These are phyloP conservation scores for Mastacembelus armatus DNA, from an alignment of 2,797 vertebrate species.

Conservation along the genomic window DNA sequence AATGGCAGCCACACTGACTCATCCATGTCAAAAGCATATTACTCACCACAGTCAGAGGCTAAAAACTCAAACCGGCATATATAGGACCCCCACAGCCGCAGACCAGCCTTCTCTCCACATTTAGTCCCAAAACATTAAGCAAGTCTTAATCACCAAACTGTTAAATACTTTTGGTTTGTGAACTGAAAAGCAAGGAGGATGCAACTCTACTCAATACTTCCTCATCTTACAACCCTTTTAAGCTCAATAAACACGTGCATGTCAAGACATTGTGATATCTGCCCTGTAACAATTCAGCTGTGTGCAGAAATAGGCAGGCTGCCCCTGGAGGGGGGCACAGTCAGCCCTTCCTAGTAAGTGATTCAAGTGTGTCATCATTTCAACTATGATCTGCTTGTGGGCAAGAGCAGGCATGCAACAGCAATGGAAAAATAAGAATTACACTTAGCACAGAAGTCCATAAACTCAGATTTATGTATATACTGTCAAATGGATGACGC, in stretches of 20 bases:
- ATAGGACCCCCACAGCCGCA: constrained; percentile 10
- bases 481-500: constrained; percentile 8
- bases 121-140: constrained; percentile 26
- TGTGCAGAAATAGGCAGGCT: constrained; percentile 1
- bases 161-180: constrained; percentile 10
- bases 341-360: constrained; percentile 40
- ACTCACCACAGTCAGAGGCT: constrained; percentile 27
- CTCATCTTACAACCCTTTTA: not conserved
- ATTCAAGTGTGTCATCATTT: constrained; percentile 55
- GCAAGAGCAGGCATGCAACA: constrained; percentile 69
- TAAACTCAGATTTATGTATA: not conserved
- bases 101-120: constrained; percentile 26
- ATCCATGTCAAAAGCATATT: constrained; percentile 41
- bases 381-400: constrained; percentile 38
- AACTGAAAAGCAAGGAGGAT: not conserved
- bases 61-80: constrained; percentile 24
- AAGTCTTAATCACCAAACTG: constrained; percentile 22
- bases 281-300: constrained; percentile 4
- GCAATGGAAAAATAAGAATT: constrained; percentile 26
- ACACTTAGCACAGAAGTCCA: not conserved
- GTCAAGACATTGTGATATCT: constrained; percentile 3
- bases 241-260: not conserved
- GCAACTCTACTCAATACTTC: not conserved
- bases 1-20: constrained; percentile 52
- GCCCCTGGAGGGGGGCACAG: constrained; percentile 3